Evolutionary conservation across 2,113 vertebrate species (phyloP).

Genomic region (Triplophysa tibetana): DNA sequence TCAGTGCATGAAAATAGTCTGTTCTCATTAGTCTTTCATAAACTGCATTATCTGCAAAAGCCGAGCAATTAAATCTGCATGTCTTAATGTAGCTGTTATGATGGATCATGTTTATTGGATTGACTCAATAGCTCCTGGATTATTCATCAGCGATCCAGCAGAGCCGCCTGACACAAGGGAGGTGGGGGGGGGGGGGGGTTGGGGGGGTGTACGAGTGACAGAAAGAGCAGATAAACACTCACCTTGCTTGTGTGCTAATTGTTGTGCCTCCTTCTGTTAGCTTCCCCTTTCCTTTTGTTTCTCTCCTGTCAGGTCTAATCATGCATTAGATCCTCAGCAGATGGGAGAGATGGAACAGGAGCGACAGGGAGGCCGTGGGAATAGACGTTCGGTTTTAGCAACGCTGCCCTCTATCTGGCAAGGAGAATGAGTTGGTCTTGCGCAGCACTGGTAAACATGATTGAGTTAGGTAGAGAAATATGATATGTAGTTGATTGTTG

Average conservation of each 20-base stretch:
- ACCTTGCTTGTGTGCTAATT: slow-evolving; percentile 40
- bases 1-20: background rate
- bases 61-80: slow-evolving; percentile 19
- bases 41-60: slow-evolving; percentile 32
- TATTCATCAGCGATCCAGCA: slow-evolving; percentile 23
- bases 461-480: background rate
- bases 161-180: background rate
- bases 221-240: slow-evolving; percentile 32
- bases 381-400: slow-evolving; percentile 24
- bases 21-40: slow-evolving; percentile 17
- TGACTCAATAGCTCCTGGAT: slow-evolving; percentile 23
- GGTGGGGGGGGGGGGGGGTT: background rate
- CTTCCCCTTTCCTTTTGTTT: slow-evolving; percentile 36
- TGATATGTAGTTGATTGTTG: slow-evolving; percentile 13
- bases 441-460: background rate
- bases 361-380: slow-evolving; percentile 36
- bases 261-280: slow-evolving; percentile 40
- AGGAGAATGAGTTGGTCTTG: slow-evolving; percentile 22
- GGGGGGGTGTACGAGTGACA: slow-evolving; percentile 1
- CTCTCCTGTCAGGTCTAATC: slow-evolving; percentile 39
- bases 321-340: slow-evolving; percentile 35
- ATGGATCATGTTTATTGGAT: slow-evolving; percentile 38
- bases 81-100: slow-evolving; percentile 39
- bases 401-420: slow-evolving; percentile 41
- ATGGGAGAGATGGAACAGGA: slow-evolving; percentile 30